Evolutionary conservation across 2,888 invertebrate species (phyloP), one percentile per base, ranked within the genome.

Genomic region (Cheilosia variabilis): DNA sequence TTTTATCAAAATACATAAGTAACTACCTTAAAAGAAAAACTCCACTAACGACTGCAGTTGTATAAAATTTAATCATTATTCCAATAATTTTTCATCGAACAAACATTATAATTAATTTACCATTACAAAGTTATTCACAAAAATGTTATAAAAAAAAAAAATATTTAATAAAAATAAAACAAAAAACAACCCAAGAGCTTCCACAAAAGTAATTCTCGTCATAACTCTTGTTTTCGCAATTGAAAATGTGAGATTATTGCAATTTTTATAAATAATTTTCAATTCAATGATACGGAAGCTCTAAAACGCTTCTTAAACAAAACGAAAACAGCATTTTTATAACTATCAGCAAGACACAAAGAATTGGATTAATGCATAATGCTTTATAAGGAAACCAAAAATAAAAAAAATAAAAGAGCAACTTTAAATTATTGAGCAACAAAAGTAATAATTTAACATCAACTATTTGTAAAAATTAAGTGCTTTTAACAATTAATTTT

Each of bases 381-480:
- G 82, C 82, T 82, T 81, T 65, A 69, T 19, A 19, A 53, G 43
- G 24, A 19, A 66, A 41, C 50, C 15, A 9, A 1, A 22, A 27
- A 27, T 5, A 27, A 27, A 24, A 31, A 60, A 69, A 45, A 34
- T 13, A 37, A 37, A 45, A 37, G 31, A 62, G 53, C 6, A 63
- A 72, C 47, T 58, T 72, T 66, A 37, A 57, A 78, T 50, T 41
- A 77, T 52, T 69, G 58, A 55, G 65, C 58, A 52, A 47, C 45
- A 66, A 65, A 63, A 69, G 50, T 41, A 75, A 71, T 60, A 65
- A 78, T 83, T 71, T 71, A 65, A 84, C 84, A 76, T 80, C 47
- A 80, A 80, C 84, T 86, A 86, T 80, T 80, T 86, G 80, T 86
- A 81, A 86, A 86, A 80, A 86, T 81, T 80, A 86, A 86, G 86